Evolutionary conservation across 2,797 vertebrate species (phyloP).

Genomic region (Ispidina picta): DNA sequence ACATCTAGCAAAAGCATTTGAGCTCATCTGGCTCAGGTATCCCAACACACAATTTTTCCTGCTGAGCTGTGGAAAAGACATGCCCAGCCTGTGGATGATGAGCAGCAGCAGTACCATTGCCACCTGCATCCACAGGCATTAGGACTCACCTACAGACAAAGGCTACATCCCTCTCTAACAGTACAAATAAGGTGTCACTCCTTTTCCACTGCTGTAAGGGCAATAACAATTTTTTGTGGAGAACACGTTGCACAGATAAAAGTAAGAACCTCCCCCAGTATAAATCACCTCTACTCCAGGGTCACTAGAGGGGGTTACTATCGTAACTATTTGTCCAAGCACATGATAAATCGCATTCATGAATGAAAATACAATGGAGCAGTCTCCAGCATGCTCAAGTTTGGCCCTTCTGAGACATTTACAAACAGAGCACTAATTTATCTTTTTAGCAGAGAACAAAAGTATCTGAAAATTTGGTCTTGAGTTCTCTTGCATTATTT

Average conservation of each 20-base stretch:
- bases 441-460: not conserved
- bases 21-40: fast-evolving
- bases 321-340: not conserved
- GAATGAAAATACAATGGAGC: not conserved
- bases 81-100: fast-evolving
- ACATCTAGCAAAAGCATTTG: not conserved
- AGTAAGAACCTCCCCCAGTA: not conserved
- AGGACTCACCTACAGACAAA: not conserved
- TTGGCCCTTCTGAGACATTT: not conserved
- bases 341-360: not conserved
- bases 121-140: not conserved
- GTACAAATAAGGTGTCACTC: fast-evolving
- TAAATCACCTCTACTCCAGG: not conserved
- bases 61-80: not conserved
- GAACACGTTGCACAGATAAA: not conserved
- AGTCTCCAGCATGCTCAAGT: not conserved
- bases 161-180: fast-evolving
- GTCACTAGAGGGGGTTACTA: not conserved
- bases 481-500: not conserved
- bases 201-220: not conserved
- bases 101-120: not conserved
- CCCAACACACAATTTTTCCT: not conserved
- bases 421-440: fast-evolving
- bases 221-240: not conserved
- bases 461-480: not conserved